Evolutionary conservation across 1,140 invertebrate species (phyloP).

Genomic region (Caerostris extrusa): DNA sequence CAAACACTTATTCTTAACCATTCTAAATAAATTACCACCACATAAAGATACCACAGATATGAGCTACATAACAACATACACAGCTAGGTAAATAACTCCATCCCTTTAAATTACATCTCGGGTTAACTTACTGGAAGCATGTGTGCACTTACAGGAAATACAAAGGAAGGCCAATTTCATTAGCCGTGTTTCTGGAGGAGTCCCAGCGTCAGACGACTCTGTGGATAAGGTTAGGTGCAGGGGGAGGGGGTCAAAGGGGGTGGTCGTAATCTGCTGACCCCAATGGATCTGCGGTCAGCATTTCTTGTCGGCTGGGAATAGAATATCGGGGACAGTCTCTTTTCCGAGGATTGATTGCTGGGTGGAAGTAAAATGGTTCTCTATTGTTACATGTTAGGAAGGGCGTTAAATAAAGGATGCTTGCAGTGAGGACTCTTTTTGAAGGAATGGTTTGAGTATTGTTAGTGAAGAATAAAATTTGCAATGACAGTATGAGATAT

Average conservation of each 20-base stretch:
- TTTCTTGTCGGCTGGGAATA: not conserved
- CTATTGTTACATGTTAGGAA: no score
- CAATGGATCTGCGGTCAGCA: conserved; percentile 25
- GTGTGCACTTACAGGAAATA: not conserved
- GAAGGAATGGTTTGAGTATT: no score
- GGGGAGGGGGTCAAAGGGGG: not conserved
- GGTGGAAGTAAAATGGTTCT: no score
- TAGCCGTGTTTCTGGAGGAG: not conserved
- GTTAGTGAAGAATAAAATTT: no score
- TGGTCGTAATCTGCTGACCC: conserved; percentile 6
- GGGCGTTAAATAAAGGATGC: no score
- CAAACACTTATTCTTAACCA: no score
- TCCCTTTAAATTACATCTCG: conserved; percentile 8
- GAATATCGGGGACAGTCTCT: not conserved
- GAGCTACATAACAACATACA: not conserved
- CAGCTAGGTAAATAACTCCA: not conserved
- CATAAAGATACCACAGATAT: not conserved
- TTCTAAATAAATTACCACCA: no score
- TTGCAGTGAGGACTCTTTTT: no score
- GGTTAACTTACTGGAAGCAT: not conserved
- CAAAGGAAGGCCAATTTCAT: conserved; percentile 20
- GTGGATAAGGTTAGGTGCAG: not conserved
- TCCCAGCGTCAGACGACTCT: not conserved
- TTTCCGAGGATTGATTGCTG: not conserved
- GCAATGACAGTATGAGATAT: no score